Conservation (phyloP, 2,797 vertebrate genomes). For the Galagoides demidoff region DNA sequence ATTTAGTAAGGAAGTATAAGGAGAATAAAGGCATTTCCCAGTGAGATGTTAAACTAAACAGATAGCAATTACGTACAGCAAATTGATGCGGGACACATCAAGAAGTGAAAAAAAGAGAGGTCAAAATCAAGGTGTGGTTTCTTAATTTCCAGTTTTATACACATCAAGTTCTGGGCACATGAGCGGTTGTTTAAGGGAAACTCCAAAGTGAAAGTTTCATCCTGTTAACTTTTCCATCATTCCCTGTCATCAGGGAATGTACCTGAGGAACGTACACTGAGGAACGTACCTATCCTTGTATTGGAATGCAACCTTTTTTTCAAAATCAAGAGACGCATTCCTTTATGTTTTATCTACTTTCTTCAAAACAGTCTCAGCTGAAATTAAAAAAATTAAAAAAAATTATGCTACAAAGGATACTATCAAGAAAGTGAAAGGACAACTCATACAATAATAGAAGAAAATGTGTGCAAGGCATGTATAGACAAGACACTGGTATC, state of each 20-base stretch:
- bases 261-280: too few relatives aligned
- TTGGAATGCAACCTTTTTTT: conserved; percentile 10
- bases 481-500: too few relatives aligned
- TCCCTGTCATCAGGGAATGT: background rate
- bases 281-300: background rate
- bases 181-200: background rate
- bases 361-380: background rate
- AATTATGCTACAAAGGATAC: too few relatives aligned
- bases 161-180: background rate
- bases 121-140: conserved; percentile 1
- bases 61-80: background rate
- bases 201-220: background rate
- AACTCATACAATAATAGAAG: too few relatives aligned
- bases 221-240: background rate
- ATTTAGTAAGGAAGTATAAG: background rate
- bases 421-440: too few relatives aligned
- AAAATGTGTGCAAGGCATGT: too few relatives aligned
- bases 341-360: background rate
- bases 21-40: background rate
- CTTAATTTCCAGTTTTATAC: conserved; percentile 30
- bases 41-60: background rate
- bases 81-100: background rate
- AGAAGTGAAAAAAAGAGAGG: background rate
- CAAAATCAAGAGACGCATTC: background rate
- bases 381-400: background rate